phyloP scores from a whole-genome alignment of 1,140 invertebrate genomes.

The Ceratina calcarata region DNA sequence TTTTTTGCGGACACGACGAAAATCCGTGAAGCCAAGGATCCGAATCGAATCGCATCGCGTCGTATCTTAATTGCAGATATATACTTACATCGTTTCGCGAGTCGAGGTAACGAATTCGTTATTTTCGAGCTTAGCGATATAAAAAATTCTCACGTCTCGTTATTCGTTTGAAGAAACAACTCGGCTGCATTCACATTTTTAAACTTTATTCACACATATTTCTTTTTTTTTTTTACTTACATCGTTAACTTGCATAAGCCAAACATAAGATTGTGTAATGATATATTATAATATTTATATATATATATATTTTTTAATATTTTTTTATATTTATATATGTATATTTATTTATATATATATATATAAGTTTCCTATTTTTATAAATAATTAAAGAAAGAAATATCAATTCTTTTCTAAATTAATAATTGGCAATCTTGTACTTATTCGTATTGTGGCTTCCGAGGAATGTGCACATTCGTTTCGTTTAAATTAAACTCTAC shows the following conservation, averaged over 20 bases:
- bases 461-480: constrained; percentile 77
- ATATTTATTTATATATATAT: constrained; percentile 65
- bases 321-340: constrained; percentile 62
- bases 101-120: background rate
- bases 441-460: constrained; percentile 71
- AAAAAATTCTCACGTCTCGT: background rate
- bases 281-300: constrained; percentile 67
- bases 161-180: constrained; percentile 63
- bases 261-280: constrained; percentile 79
- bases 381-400: constrained; percentile 72
- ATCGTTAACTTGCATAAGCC: constrained; percentile 78
- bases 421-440: constrained; percentile 79
- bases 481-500: constrained; percentile 43
- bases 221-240: constrained; percentile 73
- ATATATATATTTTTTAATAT: constrained; percentile 62
- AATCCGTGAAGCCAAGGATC: too few relatives aligned
- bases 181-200: constrained; percentile 73
- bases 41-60: too few relatives aligned
- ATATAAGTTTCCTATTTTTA: constrained; percentile 70
- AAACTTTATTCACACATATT: constrained; percentile 81
- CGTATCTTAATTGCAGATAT: too few relatives aligned
- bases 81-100: constrained; percentile 22
- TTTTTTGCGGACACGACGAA: background rate
- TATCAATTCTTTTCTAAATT: constrained; percentile 66
- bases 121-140: background rate